These are phyloP conservation scores for Alauda arvensis DNA, from an alignment of 2,797 vertebrate genomes.

Conservation along the genomic window DNA sequence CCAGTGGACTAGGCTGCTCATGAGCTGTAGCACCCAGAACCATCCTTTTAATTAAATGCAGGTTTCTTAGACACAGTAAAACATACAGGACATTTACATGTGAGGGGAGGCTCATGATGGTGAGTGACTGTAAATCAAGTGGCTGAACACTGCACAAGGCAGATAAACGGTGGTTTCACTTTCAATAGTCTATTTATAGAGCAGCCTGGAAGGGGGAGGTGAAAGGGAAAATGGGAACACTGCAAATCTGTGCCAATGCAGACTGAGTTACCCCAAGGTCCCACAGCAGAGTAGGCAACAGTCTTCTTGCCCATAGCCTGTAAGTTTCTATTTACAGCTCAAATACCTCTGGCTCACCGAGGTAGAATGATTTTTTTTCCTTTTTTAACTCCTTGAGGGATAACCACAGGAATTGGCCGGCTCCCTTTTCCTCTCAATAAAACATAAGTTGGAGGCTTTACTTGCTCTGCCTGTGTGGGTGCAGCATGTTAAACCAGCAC, in stretches of 20 bases:
- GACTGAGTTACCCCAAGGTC: background rate
- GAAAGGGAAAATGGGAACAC: background rate
- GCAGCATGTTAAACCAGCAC: background rate
- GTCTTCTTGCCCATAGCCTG: background rate
- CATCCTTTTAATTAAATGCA: background rate
- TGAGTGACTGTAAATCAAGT: background rate
- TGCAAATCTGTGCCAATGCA: background rate
- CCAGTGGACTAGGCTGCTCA: background rate
- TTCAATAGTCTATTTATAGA: background rate
- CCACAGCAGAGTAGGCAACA: background rate
- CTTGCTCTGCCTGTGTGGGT: background rate
- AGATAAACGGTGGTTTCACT: background rate
- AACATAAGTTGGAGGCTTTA: background rate
- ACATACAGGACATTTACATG: background rate
- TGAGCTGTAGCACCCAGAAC: background rate
- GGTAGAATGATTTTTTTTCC: background rate
- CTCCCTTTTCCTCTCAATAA: background rate
- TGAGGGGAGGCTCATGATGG: background rate
- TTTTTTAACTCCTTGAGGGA: background rate
- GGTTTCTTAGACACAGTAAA: background rate
- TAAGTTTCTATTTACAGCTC: background rate
- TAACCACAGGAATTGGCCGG: background rate
- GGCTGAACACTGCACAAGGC: background rate
- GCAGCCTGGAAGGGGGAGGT: background rate
- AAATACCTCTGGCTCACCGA: background rate